phyloP scores from a whole-genome alignment of 2,113 vertebrate genomes.

The Archocentrus centrarchus region DNA sequence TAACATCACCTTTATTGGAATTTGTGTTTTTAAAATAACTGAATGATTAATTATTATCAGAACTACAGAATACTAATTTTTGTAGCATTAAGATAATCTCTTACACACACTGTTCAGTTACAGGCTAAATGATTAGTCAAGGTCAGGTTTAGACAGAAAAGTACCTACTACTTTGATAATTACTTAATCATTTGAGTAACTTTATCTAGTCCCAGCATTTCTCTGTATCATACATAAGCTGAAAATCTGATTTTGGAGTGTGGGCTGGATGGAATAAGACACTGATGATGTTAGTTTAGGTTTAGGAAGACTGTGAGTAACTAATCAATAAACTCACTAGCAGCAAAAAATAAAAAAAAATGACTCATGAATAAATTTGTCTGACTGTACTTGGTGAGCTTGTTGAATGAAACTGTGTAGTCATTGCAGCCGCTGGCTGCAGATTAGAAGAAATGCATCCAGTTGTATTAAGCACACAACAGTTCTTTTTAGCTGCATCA shows the following conservation, averaged over 20 bases:
- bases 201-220: not conserved
- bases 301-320: not conserved
- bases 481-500: constrained; percentile 1
- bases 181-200: not conserved
- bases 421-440: not conserved
- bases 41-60: not conserved
- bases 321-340: not conserved
- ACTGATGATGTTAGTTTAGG: not conserved
- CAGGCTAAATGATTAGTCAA: not conserved
- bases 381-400: fast-evolving
- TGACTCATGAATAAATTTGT: not conserved
- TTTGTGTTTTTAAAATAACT: not conserved
- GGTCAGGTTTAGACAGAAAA: not conserved
- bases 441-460: not conserved
- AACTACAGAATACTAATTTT: not conserved
- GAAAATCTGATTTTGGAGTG: not conserved
- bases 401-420: not conserved
- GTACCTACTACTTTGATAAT: not conserved
- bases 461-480: not conserved
- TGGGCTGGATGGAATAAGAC: not conserved
- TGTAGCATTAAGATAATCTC: not conserved
- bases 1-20: not conserved
- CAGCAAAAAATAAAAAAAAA: not conserved
- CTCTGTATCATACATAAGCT: not conserved
- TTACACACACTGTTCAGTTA: not conserved